Base-by-base conservation (phyloP, 2,113 vertebrate species). In the Macroglossus sobrinus region DNA sequence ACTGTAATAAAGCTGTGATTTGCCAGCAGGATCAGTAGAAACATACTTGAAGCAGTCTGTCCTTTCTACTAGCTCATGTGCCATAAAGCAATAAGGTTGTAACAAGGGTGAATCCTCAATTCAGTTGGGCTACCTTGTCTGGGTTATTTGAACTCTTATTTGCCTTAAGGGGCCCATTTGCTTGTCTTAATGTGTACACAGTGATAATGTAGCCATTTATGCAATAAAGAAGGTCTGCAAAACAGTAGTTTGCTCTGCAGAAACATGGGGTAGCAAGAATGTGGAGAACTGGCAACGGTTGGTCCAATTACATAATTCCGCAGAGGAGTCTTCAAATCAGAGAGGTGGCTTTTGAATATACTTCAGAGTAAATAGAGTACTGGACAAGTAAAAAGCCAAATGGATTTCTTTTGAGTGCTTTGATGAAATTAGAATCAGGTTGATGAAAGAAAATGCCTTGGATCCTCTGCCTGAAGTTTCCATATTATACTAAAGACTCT, bases 151-250 rank as follows among this genome's bases (percentile, higher is more conserved):
- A 98, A 97, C 98, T 92, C 97, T 98, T 98, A 98, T 98, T 98
- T 98, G 98, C 97, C 98, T 98, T 98, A 90, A 98, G 98, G 98
- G 98, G 98, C 97, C 97, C 97, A 98, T 98, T 98, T 98, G 94
- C 97, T 97, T 97, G 72, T 97, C 97, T 97, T 98, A 98, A 98
- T 98, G 97, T 94, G 97, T 98, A 98, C 96, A 98, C 97, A 97
- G 97, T 93, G 97, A 98, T 98, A 98, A 98, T 98, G 97, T 47
- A 98, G 97, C 98, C 98, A 97, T 97, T 98, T 47, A 53, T 68
- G 30, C 97, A 98, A 98, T 98, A 98, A 98, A 97, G 95, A 97
- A 97, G 95, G 97, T 96, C 97, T 97, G 97, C 93, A 87, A 97
- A 98, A 98, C 97, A 96, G 97, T 75, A 98, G 92, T 94, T 95